Conservation (phyloP, 2,888 invertebrate genomes). For the Prosapia bicincta region DNA sequence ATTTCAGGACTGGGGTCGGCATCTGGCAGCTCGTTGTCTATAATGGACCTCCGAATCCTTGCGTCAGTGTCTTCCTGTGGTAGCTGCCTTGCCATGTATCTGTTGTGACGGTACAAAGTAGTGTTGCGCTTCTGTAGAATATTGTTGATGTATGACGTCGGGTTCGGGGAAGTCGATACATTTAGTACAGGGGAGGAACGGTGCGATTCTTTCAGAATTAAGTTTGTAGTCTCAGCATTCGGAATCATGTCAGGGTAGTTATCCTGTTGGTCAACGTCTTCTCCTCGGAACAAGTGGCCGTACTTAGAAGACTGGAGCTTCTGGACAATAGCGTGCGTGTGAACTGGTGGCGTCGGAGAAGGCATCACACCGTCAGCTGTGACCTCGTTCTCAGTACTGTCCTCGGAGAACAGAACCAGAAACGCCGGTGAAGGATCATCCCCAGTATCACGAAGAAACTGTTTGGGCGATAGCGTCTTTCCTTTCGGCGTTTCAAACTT, state of each 20-base stretch:
- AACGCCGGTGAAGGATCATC: conserved; percentile 12
- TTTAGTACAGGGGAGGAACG: neutral
- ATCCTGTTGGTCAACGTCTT: neutral
- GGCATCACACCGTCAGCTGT: conserved; percentile 11
- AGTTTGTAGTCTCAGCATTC: neutral
- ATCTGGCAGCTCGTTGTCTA: conserved; percentile 16
- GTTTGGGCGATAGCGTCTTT: conserved; percentile 13
- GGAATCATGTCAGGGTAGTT: conserved; percentile 10
- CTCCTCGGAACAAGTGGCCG: neutral
- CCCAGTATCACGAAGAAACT: conserved; percentile 12
- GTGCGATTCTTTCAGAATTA: neutral
- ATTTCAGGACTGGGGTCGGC: neutral
- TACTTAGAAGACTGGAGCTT: conserved; percentile 7
- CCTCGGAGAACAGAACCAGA: conserved; percentile 20
- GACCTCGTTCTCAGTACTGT: conserved; percentile 12
- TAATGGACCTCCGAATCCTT: conserved; percentile 7
- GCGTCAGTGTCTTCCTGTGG: neutral
- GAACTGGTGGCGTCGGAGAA: neutral
- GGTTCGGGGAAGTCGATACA: neutral
- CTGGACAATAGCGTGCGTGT: conserved; percentile 21
- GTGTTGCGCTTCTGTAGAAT: neutral
- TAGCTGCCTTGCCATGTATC: neutral
- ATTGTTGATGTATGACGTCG: neutral
- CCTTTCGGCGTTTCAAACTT: conserved; percentile 22
- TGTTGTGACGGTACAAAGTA: neutral